Evolutionary conservation across 1,140 invertebrate species (phyloP).

Genomic region (Cotesia chilonis): DNA sequence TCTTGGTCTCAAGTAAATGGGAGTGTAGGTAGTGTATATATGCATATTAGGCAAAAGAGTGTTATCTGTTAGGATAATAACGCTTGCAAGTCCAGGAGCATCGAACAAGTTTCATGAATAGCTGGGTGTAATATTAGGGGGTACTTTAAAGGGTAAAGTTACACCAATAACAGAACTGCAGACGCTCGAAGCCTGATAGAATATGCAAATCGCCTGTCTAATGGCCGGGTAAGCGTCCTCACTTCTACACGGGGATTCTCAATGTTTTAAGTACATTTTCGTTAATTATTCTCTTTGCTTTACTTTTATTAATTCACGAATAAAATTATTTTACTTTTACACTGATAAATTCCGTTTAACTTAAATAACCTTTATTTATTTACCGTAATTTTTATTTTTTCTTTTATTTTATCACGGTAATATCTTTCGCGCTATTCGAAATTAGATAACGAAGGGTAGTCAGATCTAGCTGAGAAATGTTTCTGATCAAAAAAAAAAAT

Average conservation of each 20-base stretch:
- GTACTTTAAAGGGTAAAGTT: conserved; percentile 41
- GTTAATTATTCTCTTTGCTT: not conserved
- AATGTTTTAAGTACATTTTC: not conserved
- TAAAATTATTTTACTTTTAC: too few species aligned
- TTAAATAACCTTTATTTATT: too few species aligned
- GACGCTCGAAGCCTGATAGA: conserved; percentile 41
- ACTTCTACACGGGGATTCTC: conserved; percentile 22
- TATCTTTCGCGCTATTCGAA: too few species aligned
- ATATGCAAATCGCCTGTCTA: conserved; percentile 45
- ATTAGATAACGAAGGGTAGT: too few species aligned
- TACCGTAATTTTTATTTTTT: too few species aligned
- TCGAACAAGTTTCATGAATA: conserved; percentile 44
- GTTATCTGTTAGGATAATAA: conserved; percentile 36
- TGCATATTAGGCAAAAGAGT: conserved; percentile 17
- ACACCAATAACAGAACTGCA: conserved; percentile 44
- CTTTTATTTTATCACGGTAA: too few species aligned
- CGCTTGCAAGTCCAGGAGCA: conserved; percentile 31
- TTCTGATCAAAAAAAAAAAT: too few species aligned
- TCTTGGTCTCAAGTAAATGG: too few species aligned
- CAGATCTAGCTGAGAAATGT: too few species aligned
- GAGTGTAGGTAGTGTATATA: too few species aligned
- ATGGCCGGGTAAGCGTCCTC: conserved; percentile 41
- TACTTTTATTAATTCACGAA: not conserved
- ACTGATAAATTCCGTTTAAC: too few species aligned
- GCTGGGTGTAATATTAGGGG: conserved; percentile 42